Conservation (phyloP, 2,888 invertebrate species). For the Spodoptera exigua region DNA sequence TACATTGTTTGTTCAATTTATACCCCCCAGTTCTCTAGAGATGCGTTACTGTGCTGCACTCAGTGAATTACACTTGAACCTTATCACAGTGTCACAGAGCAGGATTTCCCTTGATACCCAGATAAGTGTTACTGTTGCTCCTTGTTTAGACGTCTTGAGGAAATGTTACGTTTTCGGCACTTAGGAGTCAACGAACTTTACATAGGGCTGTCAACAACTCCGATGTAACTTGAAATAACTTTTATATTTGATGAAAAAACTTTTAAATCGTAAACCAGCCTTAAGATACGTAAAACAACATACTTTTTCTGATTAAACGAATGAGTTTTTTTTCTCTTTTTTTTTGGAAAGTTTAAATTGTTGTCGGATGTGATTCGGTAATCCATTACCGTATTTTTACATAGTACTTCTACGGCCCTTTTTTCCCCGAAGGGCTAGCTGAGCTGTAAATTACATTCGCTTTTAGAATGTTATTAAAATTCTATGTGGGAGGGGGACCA, state of each 20-base stretch:
- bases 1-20: slow-evolving; percentile 87
- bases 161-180: slow-evolving; percentile 66
- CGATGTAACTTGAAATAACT: slow-evolving; percentile 30
- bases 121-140: slow-evolving; percentile 46
- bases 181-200: slow-evolving; percentile 65
- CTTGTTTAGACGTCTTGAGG: slow-evolving; percentile 67
- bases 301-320: slow-evolving; percentile 30
- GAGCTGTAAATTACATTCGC: too few species aligned
- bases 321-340: slow-evolving; percentile 25
- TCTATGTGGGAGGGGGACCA: too few species aligned
- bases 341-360: slow-evolving; percentile 27
- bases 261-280: slow-evolving; percentile 27
- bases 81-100: slow-evolving; percentile 54
- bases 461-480: too few species aligned
- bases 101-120: slow-evolving; percentile 43
- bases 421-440: not conserved
- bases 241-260: slow-evolving; percentile 49
- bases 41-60: slow-evolving; percentile 65
- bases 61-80: slow-evolving; percentile 38
- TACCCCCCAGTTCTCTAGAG: slow-evolving; percentile 74
- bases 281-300: slow-evolving; percentile 33
- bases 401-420: slow-evolving; percentile 1
- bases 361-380: not conserved
- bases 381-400: not conserved
- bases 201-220: slow-evolving; percentile 50